Base-by-base conservation (phyloP, 2,113 vertebrate species). In the Eubucco bourcierii region DNA sequence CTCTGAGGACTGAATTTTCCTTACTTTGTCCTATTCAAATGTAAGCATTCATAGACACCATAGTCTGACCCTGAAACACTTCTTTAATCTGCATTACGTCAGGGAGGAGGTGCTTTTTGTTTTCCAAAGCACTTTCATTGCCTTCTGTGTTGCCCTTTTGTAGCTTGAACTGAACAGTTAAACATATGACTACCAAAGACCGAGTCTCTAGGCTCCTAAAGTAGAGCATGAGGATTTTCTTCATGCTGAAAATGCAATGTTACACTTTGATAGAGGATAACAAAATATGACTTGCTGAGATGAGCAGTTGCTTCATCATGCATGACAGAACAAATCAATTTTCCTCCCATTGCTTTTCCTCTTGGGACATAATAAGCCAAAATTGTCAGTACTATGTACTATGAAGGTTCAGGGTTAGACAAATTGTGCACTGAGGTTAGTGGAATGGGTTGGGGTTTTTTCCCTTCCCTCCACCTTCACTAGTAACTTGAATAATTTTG, bases 301-400 rank as follows among this genome's bases (percentile, higher is more conserved):
- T 84, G 95, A 90, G 80, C 88, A 92, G 74, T 94, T 93, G 74
- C 84, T 96, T 95, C 50, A 65, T 84, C 2, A 12, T 90, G 92
- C 71, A 46, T 94, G 94, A 93, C 80, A 84, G 88, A 94, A 88
- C 86, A 94, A 95, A 96, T 95, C 68, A 91, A 60, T 94, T 95
- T 90, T 94, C 90, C 80, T 95, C 85, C 80, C 58, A 39, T 92
- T 61, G 89, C 94, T 81, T 92, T 93, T 89, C 56, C 87, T 95
- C 81, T 90, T 96, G 89, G 84, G 81, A 93, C 33, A 70, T 76
- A 89, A 76, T 52, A 56, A 77, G 67, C 90, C 67, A 77, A 68
- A 93, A 79, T 47, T 90, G 88, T 65, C 90, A 72, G 71, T 89
- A 74, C 37, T 47, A 4, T 64, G 71, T 89, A 74, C 37, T 47